Conservation (phyloP, 1,140 invertebrate genomes). For the Araneus ventricosus region DNA sequence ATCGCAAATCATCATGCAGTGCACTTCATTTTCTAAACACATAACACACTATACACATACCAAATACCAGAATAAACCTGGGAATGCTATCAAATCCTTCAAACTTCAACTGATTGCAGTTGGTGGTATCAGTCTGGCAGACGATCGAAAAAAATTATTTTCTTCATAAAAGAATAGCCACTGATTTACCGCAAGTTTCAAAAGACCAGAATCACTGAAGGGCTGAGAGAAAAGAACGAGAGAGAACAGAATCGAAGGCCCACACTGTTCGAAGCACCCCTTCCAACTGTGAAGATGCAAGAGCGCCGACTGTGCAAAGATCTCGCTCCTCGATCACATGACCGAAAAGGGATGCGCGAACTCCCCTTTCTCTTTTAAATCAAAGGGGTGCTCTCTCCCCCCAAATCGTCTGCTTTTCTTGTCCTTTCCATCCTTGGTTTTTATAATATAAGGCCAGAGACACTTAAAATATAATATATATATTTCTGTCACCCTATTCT, state of each 20-base stretch:
- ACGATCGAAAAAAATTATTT: background rate
- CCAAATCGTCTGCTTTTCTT: background rate
- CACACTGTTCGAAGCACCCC: background rate
- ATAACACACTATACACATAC: background rate
- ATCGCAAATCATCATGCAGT: background rate
- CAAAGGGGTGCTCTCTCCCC: background rate
- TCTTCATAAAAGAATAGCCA: background rate
- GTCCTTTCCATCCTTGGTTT: background rate
- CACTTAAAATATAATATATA: no score
- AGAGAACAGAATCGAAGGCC: background rate
- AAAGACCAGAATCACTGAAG: background rate
- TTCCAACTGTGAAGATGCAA: conserved; percentile 56
- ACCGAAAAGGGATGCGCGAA: conserved; percentile 49
- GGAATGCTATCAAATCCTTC: background rate
- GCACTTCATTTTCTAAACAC: background rate
- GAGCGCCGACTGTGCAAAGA: conserved; percentile 35
- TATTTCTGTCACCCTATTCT: no score
- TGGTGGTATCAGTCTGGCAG: background rate
- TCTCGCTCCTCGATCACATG: conserved; percentile 47
- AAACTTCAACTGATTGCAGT: background rate
- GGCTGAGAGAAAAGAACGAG: background rate
- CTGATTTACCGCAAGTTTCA: background rate
- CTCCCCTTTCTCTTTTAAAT: conserved; percentile 36
- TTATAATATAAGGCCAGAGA: background rate
- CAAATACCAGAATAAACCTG: background rate